Evolutionary conservation across 2,888 invertebrate species (phyloP), one percentile per base, ranked within the genome.

Genomic region (Ormyrus rosae): DNA sequence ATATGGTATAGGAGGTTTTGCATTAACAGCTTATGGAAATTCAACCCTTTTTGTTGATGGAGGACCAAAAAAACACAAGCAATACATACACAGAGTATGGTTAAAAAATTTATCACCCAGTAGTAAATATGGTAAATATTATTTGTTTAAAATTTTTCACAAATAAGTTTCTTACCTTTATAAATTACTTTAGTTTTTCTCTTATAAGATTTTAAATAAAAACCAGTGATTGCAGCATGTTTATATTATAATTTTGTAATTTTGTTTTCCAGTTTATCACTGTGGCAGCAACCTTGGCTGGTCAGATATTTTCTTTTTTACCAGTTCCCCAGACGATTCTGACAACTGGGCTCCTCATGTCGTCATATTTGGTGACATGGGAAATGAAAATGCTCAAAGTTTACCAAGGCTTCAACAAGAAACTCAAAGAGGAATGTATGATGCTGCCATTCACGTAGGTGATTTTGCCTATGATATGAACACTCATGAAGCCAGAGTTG

Each of bases 401-500:
- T 92, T 99, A 75, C 93, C 95, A 0, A 93, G 96, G 82, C 91
- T 99, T 7, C 97, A 98, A 91, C 93, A 95, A 85, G 98, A 98
- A 87, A 93, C 96, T 0, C 95, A 97, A 87, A 92, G 93, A 63
- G 95, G 94, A 9, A 91, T 94, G 89, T 97, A 97, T 90, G 97
- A 98, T 92, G 94, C 96, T 77, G 94, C 97, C 75, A 92, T 98
- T 74, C 98, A 98, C 91, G 96, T 98, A 61, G 98, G 98, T 0
- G 98, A 98, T 92, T 97, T 98, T 91, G 98, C 98, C 0, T 98
- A 98, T 91, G 96, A 98, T 91, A 96, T 98, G 97, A 92, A 97
- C 90, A 92, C 94, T 85, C 93, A 96, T 84, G 92, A 97, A 88
- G 98, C 95, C 0, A 91, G 91, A 78, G 95, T 97, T 48, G 99